Evolutionary conservation across 1,140 invertebrate species (phyloP).

Genomic region (Drosophila obscura): DNA sequence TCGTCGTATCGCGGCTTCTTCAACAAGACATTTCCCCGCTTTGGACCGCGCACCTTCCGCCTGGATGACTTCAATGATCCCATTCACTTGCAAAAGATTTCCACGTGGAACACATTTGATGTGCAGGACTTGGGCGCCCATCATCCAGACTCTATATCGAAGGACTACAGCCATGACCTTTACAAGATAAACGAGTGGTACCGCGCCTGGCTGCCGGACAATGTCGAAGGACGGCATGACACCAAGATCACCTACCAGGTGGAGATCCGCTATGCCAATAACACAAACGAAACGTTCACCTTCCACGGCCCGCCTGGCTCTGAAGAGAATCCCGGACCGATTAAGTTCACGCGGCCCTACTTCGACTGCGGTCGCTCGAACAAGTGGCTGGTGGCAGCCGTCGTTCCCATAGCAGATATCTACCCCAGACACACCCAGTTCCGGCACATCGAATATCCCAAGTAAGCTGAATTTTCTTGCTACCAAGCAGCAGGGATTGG

Average conservation of each 20-base stretch:
- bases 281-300: constrained; percentile 97
- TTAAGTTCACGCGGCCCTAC: constrained; percentile 97
- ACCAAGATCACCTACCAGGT: constrained; percentile 97
- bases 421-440: constrained; percentile 97
- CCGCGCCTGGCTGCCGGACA: constrained; percentile 94
- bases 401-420: constrained; percentile 97
- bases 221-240: constrained; percentile 91
- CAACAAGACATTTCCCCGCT: constrained; percentile 97
- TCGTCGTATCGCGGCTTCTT: constrained; percentile 98
- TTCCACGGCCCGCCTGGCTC: constrained; percentile 96
- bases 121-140: constrained; percentile 93
- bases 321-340: constrained; percentile 94
- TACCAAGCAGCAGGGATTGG: neutral
- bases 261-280: constrained; percentile 96
- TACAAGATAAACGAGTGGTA: constrained; percentile 98
- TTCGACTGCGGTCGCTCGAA: constrained; percentile 98
- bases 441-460: constrained; percentile 97
- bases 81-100: constrained; percentile 95
- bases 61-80: constrained; percentile 97
- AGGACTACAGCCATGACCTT: constrained; percentile 95
- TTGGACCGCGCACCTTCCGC: constrained; percentile 96
- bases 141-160: constrained; percentile 88
- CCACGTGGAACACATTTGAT: constrained; percentile 94
- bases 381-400: constrained; percentile 97
- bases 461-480: constrained; percentile 86